A percentile compares a stretch with the other conserved stretches of the same genome.
phyloP scores from a whole-genome alignment of 2,113 vertebrate genomes.

The Saguinus imperator region DNA sequence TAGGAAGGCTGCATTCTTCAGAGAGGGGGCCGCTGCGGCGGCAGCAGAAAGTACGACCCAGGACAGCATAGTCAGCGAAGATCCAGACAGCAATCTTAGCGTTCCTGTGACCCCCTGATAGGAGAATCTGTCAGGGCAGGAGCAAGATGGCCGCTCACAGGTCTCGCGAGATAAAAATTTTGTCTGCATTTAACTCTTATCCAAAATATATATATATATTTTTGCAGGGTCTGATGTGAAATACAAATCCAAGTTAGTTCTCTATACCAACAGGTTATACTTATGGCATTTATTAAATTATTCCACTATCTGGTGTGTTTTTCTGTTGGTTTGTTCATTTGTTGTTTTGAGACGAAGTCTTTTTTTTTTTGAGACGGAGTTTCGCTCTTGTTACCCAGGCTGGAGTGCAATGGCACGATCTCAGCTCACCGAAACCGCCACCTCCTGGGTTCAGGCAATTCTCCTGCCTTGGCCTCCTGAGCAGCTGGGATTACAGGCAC shows the following conservation, averaged over 20 bases:
- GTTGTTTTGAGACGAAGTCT: too few species aligned
- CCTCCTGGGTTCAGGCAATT: too few species aligned
- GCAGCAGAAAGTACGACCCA: conserved; percentile 86
- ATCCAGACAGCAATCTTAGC: fast-evolving
- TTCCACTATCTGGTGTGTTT: neutral
- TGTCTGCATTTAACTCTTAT: neutral
- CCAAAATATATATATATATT: neutral
- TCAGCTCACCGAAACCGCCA: too few species aligned
- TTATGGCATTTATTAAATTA: neutral
- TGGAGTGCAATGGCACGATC: too few species aligned
- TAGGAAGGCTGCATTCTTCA: conserved; percentile 86
- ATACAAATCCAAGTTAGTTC: conserved; percentile 35
- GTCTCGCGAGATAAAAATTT: conserved; percentile 38
- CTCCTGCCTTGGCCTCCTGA: too few species aligned
- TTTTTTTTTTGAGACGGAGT: too few species aligned
- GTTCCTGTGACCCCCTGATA: conserved; percentile 71
- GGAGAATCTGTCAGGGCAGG: neutral
- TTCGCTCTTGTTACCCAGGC: too few species aligned
- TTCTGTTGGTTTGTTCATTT: too few species aligned
- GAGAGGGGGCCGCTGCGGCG: conserved; percentile 72
- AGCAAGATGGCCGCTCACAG: conserved; percentile 78
- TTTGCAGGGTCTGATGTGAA: neutral
- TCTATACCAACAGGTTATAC: neutral
- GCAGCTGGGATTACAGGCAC: too few species aligned
- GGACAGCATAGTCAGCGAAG: conserved; percentile 85